Evolutionary conservation across 2,888 invertebrate species (phyloP), one percentile per base, ranked within the genome.

Genomic region (Bellardia bayeri): DNA sequence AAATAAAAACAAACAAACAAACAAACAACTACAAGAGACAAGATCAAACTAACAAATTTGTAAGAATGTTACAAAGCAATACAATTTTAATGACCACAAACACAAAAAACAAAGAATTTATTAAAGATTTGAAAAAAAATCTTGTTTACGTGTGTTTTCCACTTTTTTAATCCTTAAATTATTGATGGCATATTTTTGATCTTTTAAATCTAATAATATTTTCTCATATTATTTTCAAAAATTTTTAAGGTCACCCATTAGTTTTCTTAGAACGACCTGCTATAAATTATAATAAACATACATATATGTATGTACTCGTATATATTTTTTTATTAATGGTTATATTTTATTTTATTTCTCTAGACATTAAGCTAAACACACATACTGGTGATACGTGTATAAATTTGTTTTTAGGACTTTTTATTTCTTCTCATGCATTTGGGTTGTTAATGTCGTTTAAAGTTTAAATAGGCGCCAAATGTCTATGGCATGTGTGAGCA

Each of bases 41-140:
- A 79, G 80, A 85, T 85, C 79, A 72, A 81, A 82, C 74, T 74
- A 87, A 78, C 78, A 87, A 85, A 85, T 88, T 85, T 85, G 82
- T 88, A 80, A 76, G 81, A 82, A 81, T 81, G 64, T 85, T 71
- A 63, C 76, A 63, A 23, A 54, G 9, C 42, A 75, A 69, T 75
- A 40, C 72, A 74, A 85, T 76, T 85, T 85, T 85, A 85, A 85
- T 85, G 81, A 61, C 49, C 82, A 82, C 40, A 72, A 64, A 71
- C 49, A 69, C 58, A 78, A 16, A 14, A 51, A 13, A 40, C 16
- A 63, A 33, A 63, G 23, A 79, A 71, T 80, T 71, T 58, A 14
- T 45, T 61, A 13, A 58, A 68, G 58, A 49, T 58, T 79, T 45
- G 33, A 58, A 8, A 75, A 69, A 63, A 71, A 3, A 16, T 23